Conservation (phyloP, 1,140 invertebrate genomes). For the Hyposmocoma kahamanoa region DNA sequence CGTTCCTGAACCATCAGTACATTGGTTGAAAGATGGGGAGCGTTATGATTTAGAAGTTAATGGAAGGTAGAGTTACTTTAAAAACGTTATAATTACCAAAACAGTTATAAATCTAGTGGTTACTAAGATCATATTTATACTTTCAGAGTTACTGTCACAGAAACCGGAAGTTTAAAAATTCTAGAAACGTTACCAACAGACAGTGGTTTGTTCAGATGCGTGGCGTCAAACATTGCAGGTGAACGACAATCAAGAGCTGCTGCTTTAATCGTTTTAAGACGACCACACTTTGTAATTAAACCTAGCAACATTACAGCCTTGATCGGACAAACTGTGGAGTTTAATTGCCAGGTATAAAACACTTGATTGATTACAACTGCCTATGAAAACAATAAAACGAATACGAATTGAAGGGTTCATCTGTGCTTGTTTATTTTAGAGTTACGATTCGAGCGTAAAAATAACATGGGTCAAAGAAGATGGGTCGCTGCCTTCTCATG, state of each 20-base stretch:
- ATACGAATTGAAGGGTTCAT: slow-evolving; percentile 2
- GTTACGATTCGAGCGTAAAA: slow-evolving; percentile 59
- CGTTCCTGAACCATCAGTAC: slow-evolving; percentile 86
- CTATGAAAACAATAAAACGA: not conserved
- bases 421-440: slow-evolving; percentile 39
- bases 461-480: slow-evolving; percentile 68
- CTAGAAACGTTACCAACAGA: slow-evolving; percentile 87
- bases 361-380: not conserved
- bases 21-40: slow-evolving; percentile 89
- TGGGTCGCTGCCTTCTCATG: slow-evolving; percentile 76
- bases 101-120: not conserved
- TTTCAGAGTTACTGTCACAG: slow-evolving; percentile 74
- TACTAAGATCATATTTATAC: not conserved
- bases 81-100: not conserved
- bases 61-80: slow-evolving; percentile 47
- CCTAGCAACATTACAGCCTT: slow-evolving; percentile 62
- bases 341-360: slow-evolving; percentile 65
- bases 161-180: slow-evolving; percentile 89
- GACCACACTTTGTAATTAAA: slow-evolving; percentile 69
- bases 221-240: slow-evolving; percentile 91
- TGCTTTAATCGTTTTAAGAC: slow-evolving; percentile 81
- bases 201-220: slow-evolving; percentile 89
- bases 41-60: slow-evolving; percentile 79
- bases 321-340: slow-evolving; percentile 68
- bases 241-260: slow-evolving; percentile 83